Percentiles rank a stretch among this genome's conserved stretches.
phyloP scores from a whole-genome alignment of 1,140 invertebrate genomes.

The Tetragnatha versicolor region DNA sequence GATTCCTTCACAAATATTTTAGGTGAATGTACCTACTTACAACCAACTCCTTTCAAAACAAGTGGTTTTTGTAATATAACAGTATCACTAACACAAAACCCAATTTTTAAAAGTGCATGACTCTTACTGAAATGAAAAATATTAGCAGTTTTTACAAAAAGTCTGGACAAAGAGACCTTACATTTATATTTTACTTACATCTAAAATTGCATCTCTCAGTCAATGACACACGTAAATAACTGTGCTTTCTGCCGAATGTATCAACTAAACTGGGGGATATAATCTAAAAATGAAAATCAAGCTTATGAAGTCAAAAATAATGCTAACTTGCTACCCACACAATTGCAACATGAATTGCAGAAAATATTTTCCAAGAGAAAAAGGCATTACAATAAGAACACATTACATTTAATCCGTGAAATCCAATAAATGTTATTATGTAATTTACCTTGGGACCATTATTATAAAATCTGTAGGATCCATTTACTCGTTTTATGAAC shows the following conservation, averaged over 20 bases:
- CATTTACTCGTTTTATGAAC: too few species aligned
- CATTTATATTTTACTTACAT: conserved; percentile 73
- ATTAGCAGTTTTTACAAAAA: background rate
- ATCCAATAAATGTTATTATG: too few species aligned
- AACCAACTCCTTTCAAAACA: background rate
- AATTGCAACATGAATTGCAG: too few species aligned
- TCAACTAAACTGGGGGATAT: conserved; percentile 70
- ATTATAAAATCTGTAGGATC: too few species aligned
- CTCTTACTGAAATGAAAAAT: background rate
- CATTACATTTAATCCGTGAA: too few species aligned
- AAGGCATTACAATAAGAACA: too few species aligned
- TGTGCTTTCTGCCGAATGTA: conserved; percentile 85
- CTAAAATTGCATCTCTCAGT: conserved; percentile 96
- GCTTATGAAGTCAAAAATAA: too few species aligned
- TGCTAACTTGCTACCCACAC: background rate
- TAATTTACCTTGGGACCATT: too few species aligned
- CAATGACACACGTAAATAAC: conserved; percentile 92
- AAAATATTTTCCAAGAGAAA: too few species aligned
- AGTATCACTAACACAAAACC: background rate
- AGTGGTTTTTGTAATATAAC: background rate
- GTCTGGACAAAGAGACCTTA: background rate
- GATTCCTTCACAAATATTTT: too few species aligned
- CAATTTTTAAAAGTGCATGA: background rate
- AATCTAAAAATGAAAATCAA: conserved; percentile 10
- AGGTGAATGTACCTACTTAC: background rate